Evolutionary conservation across 2,797 vertebrate genomes (phyloP), one percentile per base, ranked within the genome.

Genomic region (Myiotriccus ornatus): DNA sequence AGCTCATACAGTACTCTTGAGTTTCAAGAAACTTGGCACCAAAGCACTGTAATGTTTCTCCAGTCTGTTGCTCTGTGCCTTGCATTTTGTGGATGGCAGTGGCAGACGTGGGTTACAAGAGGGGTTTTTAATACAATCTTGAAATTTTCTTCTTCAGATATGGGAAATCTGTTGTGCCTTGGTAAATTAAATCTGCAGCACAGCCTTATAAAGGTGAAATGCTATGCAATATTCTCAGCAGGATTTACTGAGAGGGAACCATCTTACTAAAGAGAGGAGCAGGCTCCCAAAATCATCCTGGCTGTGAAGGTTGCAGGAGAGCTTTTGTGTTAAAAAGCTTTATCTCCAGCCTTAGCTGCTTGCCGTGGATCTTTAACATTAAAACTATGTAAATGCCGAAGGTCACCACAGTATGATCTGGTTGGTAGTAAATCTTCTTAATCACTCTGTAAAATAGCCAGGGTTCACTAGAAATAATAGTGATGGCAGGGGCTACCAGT

Each of bases 331-430:
- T 80, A n/a, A 64, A 63, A 64, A 64, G 37, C 53, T 91, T 93
- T 63, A 55, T 90, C 50, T 79, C 34, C 74, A 90, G 14, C 84
- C 37, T 69, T 52, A 94, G 91, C 57, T 75, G 11, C 21, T 89
- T 85, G 94, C n/a, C 30, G 10, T 59, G 41, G 59, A 56, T 88
- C 91, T 74, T 65, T 70, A 57, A 60, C n/a, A 22, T 64, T 90
- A 84, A 87, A 92, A 81, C 68, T 60, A 18, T 68, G 73, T 83
- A 87, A 94, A 94, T 90, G 69, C 44, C n/a, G n/a, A 12, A 44
- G 18, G 25, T 88, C 47, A 41, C 50, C 44, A 39, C 55, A 56
- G 44, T 32, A 25, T 75, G 28, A 24, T 60, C 43, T 82, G 32
- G 13, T 18, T 70, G 44, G 13, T 56, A 78, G 30, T 91, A 96